phyloP scores from a whole-genome alignment of 2,113 vertebrate genomes.

The Sardina pilchardus region DNA sequence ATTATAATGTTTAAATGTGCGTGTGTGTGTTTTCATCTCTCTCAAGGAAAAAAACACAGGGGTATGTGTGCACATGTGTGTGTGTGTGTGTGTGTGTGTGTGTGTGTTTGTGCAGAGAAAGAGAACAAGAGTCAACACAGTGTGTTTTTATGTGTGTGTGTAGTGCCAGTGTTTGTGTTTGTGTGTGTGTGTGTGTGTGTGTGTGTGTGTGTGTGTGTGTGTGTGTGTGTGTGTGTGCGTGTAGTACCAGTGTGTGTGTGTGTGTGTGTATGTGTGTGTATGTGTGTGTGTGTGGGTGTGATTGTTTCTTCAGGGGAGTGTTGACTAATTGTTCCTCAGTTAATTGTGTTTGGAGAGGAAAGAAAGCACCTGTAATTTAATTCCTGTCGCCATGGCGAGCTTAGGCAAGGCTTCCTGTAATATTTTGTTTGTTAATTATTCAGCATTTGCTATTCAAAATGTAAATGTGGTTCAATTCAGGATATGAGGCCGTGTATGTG shows the following conservation, averaged over 20 bases:
- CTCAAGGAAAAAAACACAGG: too few relatives aligned
- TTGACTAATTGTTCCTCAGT: neutral
- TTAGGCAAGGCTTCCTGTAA: neutral
- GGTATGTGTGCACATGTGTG: neutral
- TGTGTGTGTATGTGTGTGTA: neutral
- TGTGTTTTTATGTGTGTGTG: neutral
- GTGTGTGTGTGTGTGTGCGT: too few relatives aligned
- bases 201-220: too few relatives aligned
- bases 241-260: neutral
- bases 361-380: slow-evolving; percentile 1
- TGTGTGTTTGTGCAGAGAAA: too few relatives aligned
- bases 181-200: neutral
- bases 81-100: neutral
- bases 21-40: too few relatives aligned
- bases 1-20: neutral
- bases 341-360: neutral
- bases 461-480: neutral
- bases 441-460: neutral
- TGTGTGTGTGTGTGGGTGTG: neutral
- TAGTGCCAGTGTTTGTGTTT: too few relatives aligned
- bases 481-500: slow-evolving; percentile 13
- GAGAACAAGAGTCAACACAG: too few relatives aligned
- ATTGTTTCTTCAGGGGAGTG: neutral
- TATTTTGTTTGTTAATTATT: neutral
- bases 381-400: neutral